Evolutionary conservation across 2,113 vertebrate genomes (phyloP).

Genomic region (Menidia beryllina): DNA sequence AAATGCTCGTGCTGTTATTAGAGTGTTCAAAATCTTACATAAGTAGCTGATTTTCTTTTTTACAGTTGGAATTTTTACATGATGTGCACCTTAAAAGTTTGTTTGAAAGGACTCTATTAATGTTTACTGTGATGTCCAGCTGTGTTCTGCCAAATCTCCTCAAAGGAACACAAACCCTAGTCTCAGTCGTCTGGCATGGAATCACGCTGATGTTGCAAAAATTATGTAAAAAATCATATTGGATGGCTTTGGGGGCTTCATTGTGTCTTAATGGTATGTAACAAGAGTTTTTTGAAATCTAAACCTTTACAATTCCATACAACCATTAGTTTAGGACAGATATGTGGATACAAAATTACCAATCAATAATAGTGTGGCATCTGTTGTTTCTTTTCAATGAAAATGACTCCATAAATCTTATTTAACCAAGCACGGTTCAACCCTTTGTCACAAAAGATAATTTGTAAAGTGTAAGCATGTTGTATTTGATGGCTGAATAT

Average conservation of each 20-base stretch:
- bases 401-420: constrained; percentile 17
- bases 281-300: constrained; percentile 9
- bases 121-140: neutral
- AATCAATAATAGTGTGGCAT: constrained; percentile 16
- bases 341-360: constrained; percentile 10
- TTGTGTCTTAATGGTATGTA: constrained; percentile 15
- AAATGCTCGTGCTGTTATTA: constrained; percentile 13
- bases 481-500: neutral
- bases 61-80: neutral
- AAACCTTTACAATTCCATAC: neutral
- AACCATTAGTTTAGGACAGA: neutral
- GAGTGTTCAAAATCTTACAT: constrained; percentile 30
- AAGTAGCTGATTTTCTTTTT: neutral
- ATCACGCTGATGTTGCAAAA: neutral
- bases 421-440: constrained; percentile 12
- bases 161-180: no score
- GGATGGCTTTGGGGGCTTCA: neutral
- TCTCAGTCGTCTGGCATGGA: neutral
- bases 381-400: constrained; percentile 22
- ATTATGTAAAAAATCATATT: neutral
- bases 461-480: constrained; percentile 1
- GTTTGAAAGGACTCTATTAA: constrained; percentile 8
- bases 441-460: constrained; percentile 15
- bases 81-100: neutral
- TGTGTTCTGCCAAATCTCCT: neutral